Base-by-base conservation (phyloP, 2,888 invertebrate species). In the Hipparchia semele region DNA sequence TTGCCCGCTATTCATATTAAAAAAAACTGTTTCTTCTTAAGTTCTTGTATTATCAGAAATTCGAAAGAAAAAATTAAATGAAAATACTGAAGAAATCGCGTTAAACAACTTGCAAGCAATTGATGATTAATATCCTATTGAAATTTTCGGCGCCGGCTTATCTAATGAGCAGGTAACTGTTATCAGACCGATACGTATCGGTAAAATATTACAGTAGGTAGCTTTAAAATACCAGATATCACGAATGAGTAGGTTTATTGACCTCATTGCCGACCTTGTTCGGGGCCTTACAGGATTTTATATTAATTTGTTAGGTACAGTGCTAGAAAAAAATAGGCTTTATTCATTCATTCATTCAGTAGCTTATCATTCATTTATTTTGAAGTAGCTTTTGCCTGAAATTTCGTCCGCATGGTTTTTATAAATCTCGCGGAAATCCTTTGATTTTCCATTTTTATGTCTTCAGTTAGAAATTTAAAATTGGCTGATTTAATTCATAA, bases 211-310 rank as follows among this genome's bases (percentile, higher is more conserved):
- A 70, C 62, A 62, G 70, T 45, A 70, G 69, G 70, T 45, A 70
- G 69, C 53, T 70, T 23, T 56, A 56, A 68, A 70, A 70, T 56
- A 33, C 13, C n/a, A 68, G 53, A 58, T 74, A 72, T 53, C 51
- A 12, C 56, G 13, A 68, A 46, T 54, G 59, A 9, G 51, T 72
- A 72, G 45, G 75, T 75, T 73, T 73, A 73, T 70, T 75, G 73
- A 73, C 70, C 75, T 73, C 54, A 73, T 56, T 51, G 6, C 10
- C 45, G 70, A 70, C 67, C 73, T 73, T 73, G 61, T 62, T 70
- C 9, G 46, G 49, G 39, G 39, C 39, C 10, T 66, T 13, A 69
- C 65, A 49, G 58, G 51, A 58, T 4, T 12, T 4, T 54, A 10
- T 1, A 12, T 54, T 10, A 54, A 12, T 54, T 49, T 46, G 6